Conservation (phyloP, 2,888 invertebrate genomes). For the Mayetiola destructor region DNA sequence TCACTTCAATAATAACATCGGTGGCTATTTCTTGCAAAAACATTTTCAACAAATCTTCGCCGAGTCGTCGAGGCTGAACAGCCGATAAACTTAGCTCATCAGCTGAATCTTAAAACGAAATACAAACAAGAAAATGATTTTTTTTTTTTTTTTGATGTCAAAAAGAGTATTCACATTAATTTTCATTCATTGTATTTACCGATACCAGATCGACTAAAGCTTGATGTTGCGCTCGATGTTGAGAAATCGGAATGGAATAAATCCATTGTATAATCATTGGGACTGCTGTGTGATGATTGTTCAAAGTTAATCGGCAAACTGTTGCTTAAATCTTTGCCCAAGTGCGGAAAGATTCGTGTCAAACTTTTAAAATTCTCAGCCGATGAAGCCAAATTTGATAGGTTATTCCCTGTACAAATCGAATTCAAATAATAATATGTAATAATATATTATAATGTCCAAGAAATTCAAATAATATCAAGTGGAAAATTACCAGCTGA, state of each 20-base stretch:
- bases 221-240: conserved; percentile 43
- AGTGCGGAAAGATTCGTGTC: conserved; percentile 47
- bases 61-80: conserved; percentile 49
- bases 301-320: conserved; percentile 33
- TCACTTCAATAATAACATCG: conserved; percentile 73
- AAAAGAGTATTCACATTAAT: neutral
- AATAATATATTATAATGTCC: too few relatives aligned
- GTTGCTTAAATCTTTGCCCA: conserved; percentile 36
- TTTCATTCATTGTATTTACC: conserved; percentile 28
- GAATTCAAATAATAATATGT: neutral
- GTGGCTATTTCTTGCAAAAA: conserved; percentile 82
- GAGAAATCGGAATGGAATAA: conserved; percentile 39
- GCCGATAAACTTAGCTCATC: conserved; percentile 37
- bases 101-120: conserved; percentile 32
- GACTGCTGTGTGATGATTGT: conserved; percentile 21
- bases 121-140: conserved; percentile 16
- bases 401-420: conserved; percentile 31
- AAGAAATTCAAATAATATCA: too few relatives aligned
- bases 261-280: conserved; percentile 31
- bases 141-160: neutral
- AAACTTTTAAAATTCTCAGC: conserved; percentile 44
- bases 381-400: conserved; percentile 39
- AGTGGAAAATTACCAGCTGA: conserved; percentile 27
- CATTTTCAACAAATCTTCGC: conserved; percentile 79
- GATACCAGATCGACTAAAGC: conserved; percentile 42